Evolutionary conservation across 2,797 vertebrate genomes (phyloP).

Genomic region (Allobates femoralis): DNA sequence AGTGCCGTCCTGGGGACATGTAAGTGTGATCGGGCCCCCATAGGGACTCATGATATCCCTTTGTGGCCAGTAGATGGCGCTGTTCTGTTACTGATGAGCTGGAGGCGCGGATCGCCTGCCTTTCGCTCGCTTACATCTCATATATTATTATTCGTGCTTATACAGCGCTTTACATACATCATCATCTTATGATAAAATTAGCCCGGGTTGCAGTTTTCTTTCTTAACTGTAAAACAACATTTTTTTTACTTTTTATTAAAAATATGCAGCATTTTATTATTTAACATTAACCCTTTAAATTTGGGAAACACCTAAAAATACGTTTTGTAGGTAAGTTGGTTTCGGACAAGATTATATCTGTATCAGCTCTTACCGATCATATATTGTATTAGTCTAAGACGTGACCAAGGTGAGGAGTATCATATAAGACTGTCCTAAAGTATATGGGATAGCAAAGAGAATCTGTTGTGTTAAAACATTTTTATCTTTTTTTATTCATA

Average conservation of each 20-base stretch:
- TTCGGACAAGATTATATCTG: background rate
- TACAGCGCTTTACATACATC: too few relatives aligned
- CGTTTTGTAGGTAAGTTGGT: background rate
- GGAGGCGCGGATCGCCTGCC: background rate
- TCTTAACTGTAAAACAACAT: background rate
- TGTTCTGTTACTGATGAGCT: constrained; percentile 30
- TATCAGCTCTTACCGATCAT: background rate
- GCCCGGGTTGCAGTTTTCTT: background rate
- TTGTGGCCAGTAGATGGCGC: constrained; percentile 46
- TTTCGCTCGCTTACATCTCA: background rate
- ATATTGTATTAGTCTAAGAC: too few relatives aligned
- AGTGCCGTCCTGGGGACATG: constrained; percentile 39
- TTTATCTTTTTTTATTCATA: too few relatives aligned
- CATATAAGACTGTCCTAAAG: too few relatives aligned
- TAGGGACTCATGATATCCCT: background rate
- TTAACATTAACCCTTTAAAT: background rate
- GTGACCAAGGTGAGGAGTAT: too few relatives aligned
- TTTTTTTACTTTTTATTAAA: background rate
- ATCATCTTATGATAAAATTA: background rate
- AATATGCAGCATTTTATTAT: background rate
- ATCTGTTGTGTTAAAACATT: too few relatives aligned
- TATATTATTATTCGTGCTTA: too few relatives aligned
- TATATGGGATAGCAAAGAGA: too few relatives aligned
- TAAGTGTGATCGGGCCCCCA: constrained; percentile 44
- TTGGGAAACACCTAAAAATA: background rate